Percentiles rank a stretch among this genome's conserved stretches.
Evolutionary conservation across 2,113 vertebrate species (phyloP).

Genomic region (Cryptotis parvus): DNA sequence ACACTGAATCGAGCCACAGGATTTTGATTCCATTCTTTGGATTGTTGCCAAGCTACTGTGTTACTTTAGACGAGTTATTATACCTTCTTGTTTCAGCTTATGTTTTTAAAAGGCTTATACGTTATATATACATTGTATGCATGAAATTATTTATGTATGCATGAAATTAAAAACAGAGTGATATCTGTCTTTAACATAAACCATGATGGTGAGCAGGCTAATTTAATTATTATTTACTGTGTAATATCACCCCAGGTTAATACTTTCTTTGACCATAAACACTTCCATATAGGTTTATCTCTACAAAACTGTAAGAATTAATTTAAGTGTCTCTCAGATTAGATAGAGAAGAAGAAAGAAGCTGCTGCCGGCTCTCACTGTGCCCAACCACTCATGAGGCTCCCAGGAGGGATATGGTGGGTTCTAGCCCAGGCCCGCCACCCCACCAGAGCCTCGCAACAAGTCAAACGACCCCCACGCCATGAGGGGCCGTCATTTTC

Average conservation of each 20-base stretch:
- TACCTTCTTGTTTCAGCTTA: background rate
- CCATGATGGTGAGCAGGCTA: background rate
- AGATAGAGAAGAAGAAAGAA: too few relatives aligned
- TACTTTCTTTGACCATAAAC: background rate
- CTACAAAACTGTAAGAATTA: background rate
- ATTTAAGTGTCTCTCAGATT: background rate
- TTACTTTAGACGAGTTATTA: background rate
- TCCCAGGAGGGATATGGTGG: too few relatives aligned
- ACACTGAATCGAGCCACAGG: background rate
- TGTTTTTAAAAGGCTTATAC: background rate
- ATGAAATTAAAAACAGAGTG: background rate
- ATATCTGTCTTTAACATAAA: background rate
- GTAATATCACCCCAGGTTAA: background rate
- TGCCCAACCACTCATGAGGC: too few relatives aligned
- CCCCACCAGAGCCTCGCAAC: too few relatives aligned
- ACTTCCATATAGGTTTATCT: background rate
- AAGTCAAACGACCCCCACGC: too few relatives aligned
- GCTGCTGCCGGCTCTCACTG: too few relatives aligned
- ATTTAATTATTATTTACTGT: background rate
- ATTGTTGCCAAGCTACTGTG: conserved; percentile 27
- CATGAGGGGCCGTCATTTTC: too few relatives aligned
- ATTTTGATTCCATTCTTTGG: background rate
- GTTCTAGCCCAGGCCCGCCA: too few relatives aligned
- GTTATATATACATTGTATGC: background rate
- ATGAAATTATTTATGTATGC: background rate